Evolutionary conservation across 1,140 invertebrate genomes (phyloP).

Genomic region (Diprion similis): DNA sequence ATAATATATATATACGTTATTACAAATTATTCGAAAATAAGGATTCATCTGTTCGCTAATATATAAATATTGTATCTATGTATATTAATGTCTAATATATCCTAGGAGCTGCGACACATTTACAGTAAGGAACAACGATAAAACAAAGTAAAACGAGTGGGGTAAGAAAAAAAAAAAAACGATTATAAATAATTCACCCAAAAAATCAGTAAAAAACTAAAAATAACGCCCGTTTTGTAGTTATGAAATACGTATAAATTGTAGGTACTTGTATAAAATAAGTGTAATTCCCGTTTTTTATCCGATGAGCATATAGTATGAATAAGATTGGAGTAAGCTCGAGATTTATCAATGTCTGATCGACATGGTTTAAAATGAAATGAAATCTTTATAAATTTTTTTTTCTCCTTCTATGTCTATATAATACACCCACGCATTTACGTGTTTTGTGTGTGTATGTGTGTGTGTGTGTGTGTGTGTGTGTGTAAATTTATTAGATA

Average conservation of each 20-base stretch:
- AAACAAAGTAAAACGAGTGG: too few species aligned
- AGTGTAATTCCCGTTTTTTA: too few species aligned
- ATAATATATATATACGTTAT: neutral
- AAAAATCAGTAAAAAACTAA: neutral
- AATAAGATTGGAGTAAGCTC: too few species aligned
- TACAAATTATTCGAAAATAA: neutral
- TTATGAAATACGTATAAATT: neutral
- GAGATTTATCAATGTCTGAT: too few species aligned
- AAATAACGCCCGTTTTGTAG: neutral
- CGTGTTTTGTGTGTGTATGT: too few species aligned
- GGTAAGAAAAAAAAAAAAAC: neutral
- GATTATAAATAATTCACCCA: neutral
- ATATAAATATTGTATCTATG: neutral
- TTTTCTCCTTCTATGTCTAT: too few species aligned
- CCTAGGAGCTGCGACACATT: neutral
- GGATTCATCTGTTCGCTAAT: neutral
- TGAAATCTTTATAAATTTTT: too few species aligned
- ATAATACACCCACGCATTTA: too few species aligned
- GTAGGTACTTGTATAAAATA: neutral
- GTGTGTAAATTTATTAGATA: too few species aligned
- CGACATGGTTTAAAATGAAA: too few species aligned
- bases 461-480: too few species aligned
- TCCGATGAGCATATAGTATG: too few species aligned
- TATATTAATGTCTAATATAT: neutral
- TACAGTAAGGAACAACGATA: neutral